Percentiles rank a stretch among this genome's conserved stretches.
phyloP scores from a whole-genome alignment of 2,888 invertebrate species.

The Aricia artaxerxes region DNA sequence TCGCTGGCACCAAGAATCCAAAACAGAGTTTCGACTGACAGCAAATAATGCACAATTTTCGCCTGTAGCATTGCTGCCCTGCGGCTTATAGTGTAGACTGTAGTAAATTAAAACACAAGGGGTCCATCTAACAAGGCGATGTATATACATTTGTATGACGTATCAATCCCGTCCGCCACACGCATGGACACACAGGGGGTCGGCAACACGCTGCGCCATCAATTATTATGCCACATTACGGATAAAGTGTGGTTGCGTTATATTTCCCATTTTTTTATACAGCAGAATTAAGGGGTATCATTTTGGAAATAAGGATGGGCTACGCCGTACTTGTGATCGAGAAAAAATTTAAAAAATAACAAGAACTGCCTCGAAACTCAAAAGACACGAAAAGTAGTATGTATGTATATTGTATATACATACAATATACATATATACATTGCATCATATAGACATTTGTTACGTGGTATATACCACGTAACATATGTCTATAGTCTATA shows the following conservation, averaged over 20 bases:
- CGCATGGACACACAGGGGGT: slow-evolving; percentile 36
- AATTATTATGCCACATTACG: slow-evolving; percentile 31
- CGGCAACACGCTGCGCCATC: slow-evolving; percentile 26
- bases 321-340: neutral
- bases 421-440: no score
- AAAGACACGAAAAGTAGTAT: no score
- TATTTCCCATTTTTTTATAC: neutral
- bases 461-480: no score
- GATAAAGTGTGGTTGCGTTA: slow-evolving; percentile 15
- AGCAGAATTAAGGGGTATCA: neutral
- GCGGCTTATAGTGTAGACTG: neutral
- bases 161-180: slow-evolving; percentile 39
- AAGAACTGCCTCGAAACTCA: no score
- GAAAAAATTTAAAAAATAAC: neutral
- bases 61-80: neutral
- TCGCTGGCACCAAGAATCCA: no score
- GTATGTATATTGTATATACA: no score
- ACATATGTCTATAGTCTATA: no score
- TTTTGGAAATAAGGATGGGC: neutral
- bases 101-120: neutral
- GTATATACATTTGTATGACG: slow-evolving; percentile 16
- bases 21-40: no score
- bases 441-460: no score
- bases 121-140: neutral
- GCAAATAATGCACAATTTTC: no score